These are phyloP conservation scores for Ephialtes manifestator DNA, from an alignment of 2,888 invertebrate species.

Conservation along the genomic window DNA sequence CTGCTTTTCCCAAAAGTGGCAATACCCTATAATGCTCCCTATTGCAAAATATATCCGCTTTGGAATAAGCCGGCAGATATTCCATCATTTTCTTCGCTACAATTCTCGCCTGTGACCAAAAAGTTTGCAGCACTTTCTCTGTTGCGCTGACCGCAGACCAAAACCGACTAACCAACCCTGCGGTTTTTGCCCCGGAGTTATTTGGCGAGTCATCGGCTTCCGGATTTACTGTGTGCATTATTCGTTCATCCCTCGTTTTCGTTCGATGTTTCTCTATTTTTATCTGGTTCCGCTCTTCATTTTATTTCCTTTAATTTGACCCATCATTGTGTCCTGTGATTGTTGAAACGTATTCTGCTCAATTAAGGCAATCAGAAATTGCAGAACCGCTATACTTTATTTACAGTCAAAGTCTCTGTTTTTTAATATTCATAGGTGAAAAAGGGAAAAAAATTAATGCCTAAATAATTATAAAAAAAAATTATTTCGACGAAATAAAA, in stretches of 20 bases:
- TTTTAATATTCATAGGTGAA: neutral
- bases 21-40: neutral
- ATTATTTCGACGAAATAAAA: too few relatives aligned
- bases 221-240: slow-evolving; percentile 23
- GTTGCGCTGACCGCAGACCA: neutral
- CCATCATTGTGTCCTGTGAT: slow-evolving; percentile 32
- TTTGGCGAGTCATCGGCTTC: slow-evolving; percentile 24
- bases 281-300: neutral
- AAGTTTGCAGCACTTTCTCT: neutral
- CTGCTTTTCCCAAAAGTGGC: too few relatives aligned
- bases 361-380: slow-evolving; percentile 59
- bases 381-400: slow-evolving; percentile 33
- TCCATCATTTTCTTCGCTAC: neutral
- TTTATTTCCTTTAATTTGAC: slow-evolving; percentile 10
- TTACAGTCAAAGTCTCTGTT: neutral
- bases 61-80: neutral
- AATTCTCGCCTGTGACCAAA: neutral
- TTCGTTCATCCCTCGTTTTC: slow-evolving; percentile 18
- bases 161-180: slow-evolving; percentile 23
- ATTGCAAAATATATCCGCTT: neutral
- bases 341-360: slow-evolving; percentile 37
- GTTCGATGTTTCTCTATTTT: slow-evolving; percentile 28
- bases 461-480: too few relatives aligned
- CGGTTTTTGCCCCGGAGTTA: slow-evolving; percentile 29
- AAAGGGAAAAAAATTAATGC: too few relatives aligned